Base-by-base conservation (phyloP, 2,888 invertebrate species). In the Nemotelus pantherinus region DNA sequence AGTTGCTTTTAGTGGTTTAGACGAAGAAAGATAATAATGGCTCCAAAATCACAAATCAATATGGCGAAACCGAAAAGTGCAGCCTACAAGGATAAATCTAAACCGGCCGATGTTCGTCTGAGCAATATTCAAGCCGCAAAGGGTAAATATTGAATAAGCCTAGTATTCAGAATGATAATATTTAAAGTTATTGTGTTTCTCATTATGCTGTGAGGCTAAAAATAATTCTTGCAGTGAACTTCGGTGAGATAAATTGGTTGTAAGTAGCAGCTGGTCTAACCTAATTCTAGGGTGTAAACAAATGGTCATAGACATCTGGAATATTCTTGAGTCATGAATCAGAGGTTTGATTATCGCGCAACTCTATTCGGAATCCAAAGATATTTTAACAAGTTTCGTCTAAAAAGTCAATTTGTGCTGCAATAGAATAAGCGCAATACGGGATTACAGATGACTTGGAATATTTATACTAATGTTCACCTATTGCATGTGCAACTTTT, bases 51-150 rank as follows among this genome's bases (percentile, higher is more conserved):
- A 80, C 74, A 43, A 47, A 79, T 81, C 80, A 80, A 82, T 82
- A 77, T 81, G 10, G 6, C 86, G 65, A 85, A 85, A 82, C 85
- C 86, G 6, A 83, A 83, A 77, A 87, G 88, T 68, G 86, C 89
- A 72, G 93, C 94, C 75, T 96, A 94, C 85, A 95, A 95, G 88
- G 95, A 96, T 88, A 95, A 95, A 90, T 93, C 93, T 84, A 99
- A 99, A 89, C 98, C 99, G 64, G 90, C 93, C 60, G 97, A 98
- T 89, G 96, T 99, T 84, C 92, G 98, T 77, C 90, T 91, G 82
- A 98, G 98, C 86, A 99, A 99, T 87, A 98, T 99, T 84, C 93
- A 94, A 88, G 99, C 99, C 84, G 99, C 98, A 77, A 99, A 98
- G 94, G 97, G 98, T 97, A 90, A 63, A 25, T 50, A 53, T 25